Base-by-base conservation (phyloP, 2,113 vertebrate species). In the Charadrius vociferus region DNA sequence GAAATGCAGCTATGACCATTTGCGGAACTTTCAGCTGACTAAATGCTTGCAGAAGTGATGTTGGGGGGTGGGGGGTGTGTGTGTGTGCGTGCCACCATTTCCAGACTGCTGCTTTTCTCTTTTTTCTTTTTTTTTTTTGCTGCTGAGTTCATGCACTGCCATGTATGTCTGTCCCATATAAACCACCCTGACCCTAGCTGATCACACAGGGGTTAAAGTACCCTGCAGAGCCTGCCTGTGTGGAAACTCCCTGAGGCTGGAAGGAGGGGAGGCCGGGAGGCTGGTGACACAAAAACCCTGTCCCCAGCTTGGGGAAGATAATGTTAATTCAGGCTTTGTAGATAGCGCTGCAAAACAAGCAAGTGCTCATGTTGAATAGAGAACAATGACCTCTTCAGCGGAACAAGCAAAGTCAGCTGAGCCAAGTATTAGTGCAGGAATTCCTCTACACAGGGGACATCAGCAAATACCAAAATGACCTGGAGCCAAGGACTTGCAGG, bases 341-440 rank as follows among this genome's bases (percentile, higher is more conserved):
- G 87, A 91, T 36, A 93, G 74, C 14, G 68, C 84, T 75, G 65
- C 78, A 89, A 86, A 96, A 93, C 89, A 95, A 85, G 47, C 86
- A 36, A 75, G 61, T 16, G 68, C 53, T 91, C 24, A 5, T 47
- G 50, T 2, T 81, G 81, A 27, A 11, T 24, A 36, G 78, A 68
- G 91, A 85, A 41, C 91, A 90, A 79, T 82, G 96, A 95, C 84
- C 88, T 65, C 92, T 77, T 80, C 50, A 53, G 26, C 4, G 4
- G 49, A 93, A 15, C 45, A 50, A 39, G 68, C 81, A n/a, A n/a
- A 78, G 77, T 71, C 65, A 88, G 81, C 88, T 93, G 81, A 94
- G 70, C 73, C 7, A 7, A 62, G 77, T 36, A 52, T 68, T 61
- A 89, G 39, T 32, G 26, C 62, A 71, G 79, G 63, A 88, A 94